Evolutionary conservation across 2,888 invertebrate species (phyloP).

Genomic region (Koerneria pararmatus): DNA sequence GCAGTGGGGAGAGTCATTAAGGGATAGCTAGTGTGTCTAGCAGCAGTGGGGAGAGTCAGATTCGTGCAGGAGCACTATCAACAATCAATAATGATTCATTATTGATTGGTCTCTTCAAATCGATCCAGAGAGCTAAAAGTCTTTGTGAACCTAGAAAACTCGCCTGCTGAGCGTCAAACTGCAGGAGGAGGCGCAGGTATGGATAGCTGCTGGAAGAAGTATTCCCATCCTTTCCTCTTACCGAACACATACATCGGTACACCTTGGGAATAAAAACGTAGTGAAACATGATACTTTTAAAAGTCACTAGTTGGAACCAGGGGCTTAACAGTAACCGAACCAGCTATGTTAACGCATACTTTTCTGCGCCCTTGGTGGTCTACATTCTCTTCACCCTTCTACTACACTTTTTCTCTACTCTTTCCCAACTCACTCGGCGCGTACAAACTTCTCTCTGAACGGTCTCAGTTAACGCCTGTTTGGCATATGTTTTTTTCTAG

Average conservation of each 20-base stretch:
- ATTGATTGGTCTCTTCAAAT: neutral
- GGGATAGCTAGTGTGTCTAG: no score
- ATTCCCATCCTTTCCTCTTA: constrained; percentile 33
- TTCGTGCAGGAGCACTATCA: no score
- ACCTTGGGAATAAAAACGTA: no score
- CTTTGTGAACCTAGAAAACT: constrained; percentile 72
- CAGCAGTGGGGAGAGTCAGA: no score
- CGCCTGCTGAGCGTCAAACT: constrained; percentile 75
- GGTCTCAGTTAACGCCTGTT: no score
- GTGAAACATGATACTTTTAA: no score
- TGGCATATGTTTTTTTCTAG: no score
- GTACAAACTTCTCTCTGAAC: no score
- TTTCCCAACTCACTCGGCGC: neutral
- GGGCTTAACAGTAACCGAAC: neutral
- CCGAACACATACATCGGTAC: constrained; percentile 38
- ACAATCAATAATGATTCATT: neutral
- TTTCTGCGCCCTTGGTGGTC: no score
- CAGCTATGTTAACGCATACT: no score
- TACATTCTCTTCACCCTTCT: neutral
- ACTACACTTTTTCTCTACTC: neutral
- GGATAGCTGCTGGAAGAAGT: constrained; percentile 38
- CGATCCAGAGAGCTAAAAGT: neutral
- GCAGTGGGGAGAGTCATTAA: no score
- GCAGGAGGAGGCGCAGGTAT: constrained; percentile 69
- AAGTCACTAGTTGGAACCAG: neutral